Evolutionary conservation across 2,888 invertebrate genomes (phyloP).

Genomic region (Coecobrya sp.): DNA sequence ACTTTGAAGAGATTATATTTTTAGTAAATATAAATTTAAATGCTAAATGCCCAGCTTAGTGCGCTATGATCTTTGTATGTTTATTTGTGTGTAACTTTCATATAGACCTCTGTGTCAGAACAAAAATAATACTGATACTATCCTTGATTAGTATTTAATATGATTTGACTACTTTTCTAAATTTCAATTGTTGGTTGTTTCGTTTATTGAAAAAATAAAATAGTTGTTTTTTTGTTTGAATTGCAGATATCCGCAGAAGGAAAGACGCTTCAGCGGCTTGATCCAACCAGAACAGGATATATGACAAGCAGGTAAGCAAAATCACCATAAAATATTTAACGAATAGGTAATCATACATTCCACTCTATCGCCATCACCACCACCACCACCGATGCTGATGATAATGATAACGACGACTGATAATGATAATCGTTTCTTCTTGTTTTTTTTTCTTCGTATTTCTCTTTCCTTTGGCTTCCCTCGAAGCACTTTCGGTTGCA

Average conservation of each 20-base stretch:
- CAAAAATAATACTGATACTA: too few species aligned
- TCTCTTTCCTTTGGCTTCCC: conserved; percentile 50
- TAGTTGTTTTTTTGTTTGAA: background rate
- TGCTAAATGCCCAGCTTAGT: too few species aligned
- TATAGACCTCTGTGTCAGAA: too few species aligned
- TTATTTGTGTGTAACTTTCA: background rate
- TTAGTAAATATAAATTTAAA: background rate
- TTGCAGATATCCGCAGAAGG: conserved; percentile 72
- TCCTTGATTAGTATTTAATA: too few species aligned
- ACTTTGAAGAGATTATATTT: background rate
- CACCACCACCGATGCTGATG: background rate
- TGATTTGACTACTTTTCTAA: too few species aligned
- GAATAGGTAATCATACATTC: background rate
- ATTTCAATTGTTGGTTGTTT: too few species aligned
- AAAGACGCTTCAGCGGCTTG: conserved; percentile 61
- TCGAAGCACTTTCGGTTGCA: conserved; percentile 30
- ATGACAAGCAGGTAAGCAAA: conserved; percentile 80
- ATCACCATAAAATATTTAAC: background rate
- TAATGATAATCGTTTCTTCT: conserved; percentile 48
- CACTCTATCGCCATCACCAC: background rate
- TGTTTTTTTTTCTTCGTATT: conserved; percentile 43
- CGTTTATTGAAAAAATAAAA: background rate
- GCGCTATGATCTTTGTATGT: too few species aligned
- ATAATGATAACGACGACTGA: background rate
- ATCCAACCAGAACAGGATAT: conserved; percentile 71